A percentile compares a stretch with the other conserved stretches of the same genome.
These are phyloP conservation scores for Rhagoletis zephyria DNA, from an alignment of 1,140 invertebrate species.

Conservation along the genomic window DNA sequence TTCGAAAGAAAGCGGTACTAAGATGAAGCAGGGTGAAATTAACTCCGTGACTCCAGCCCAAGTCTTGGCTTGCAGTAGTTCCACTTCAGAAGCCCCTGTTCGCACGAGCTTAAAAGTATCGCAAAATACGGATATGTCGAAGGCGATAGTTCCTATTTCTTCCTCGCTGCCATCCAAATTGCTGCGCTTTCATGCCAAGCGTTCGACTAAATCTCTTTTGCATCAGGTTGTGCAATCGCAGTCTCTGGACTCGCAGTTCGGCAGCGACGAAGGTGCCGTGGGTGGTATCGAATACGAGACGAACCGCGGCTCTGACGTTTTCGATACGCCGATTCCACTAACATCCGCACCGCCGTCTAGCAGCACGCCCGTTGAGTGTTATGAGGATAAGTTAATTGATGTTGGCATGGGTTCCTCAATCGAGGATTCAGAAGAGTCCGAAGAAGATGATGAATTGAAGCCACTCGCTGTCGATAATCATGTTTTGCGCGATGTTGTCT, in stretches of 20 bases:
- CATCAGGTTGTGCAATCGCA: constrained; percentile 60
- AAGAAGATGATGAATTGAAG: constrained; percentile 71
- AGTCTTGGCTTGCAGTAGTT: background rate
- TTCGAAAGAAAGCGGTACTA: background rate
- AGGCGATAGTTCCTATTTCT: constrained; percentile 67
- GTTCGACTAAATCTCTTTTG: constrained; percentile 66
- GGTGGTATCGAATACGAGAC: constrained; percentile 51
- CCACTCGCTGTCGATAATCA: constrained; percentile 71
- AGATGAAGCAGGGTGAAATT: background rate
- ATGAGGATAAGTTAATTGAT: constrained; percentile 63
- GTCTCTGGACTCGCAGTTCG: constrained; percentile 67
- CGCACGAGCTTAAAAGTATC: background rate
- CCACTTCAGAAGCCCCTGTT: background rate
- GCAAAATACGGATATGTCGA: constrained; percentile 54
- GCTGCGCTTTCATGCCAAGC: constrained; percentile 66
- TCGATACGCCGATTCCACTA: constrained; percentile 8
- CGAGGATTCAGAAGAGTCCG: constrained; percentile 69
- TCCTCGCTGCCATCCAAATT: constrained; percentile 69
- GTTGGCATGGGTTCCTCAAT: constrained; percentile 71
- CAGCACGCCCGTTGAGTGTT: constrained; percentile 31
- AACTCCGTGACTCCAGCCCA: background rate
- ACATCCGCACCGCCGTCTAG: constrained; percentile 53
- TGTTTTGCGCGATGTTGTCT: constrained; percentile 63
- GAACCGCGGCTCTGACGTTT: background rate
- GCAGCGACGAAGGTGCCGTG: constrained; percentile 63